Evolutionary conservation across 2,888 invertebrate genomes (phyloP), one percentile per base, ranked within the genome.

Genomic region (Argynnis bischoffii): DNA sequence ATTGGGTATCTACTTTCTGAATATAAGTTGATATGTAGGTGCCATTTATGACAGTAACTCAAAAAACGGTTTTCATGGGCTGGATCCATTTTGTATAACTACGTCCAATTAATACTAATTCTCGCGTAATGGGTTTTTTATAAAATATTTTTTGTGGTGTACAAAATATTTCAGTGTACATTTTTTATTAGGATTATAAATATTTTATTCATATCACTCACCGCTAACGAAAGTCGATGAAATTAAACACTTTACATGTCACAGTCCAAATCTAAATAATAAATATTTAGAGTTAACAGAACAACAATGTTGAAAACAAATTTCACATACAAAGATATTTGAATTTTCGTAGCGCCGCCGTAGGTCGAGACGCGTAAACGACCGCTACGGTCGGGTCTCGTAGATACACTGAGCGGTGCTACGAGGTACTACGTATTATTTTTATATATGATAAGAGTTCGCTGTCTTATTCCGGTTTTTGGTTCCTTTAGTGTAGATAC

Each of bases 401-500:
- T 69, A 66, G 72, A 26, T 55, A 60, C 50, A 74, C 73, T 74
- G 73, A 64, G 67, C 55, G 55, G 63, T 53, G 69, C 64, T 69
- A 64, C 69, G 64, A 54, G 55, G 56, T 16, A 65, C 69, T 71
- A 72, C 71, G 69, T 63, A 47, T 46, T 67, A 69, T 67, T 56
- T 65, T 66, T 71, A 61, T 69, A 55, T 65, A 50, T 69, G 68
- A 69, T 69, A 65, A 69, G 47, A 59, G 57, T 61, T 63, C n/a
- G 55, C 67, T 64, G 63, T 64, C 64, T 61, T 67, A 67, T 64
- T 57, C 59, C 59, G 54, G 21, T 46, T 63, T 63, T 60, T 57
- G 54, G 26, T 50, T 67, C 61, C 51, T 41, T 26, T 46, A 16
- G 31, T 18, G 18, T 35, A 0, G 14, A 41, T 18, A 61, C 6